Evolutionary conservation across 2,113 vertebrate species (phyloP).

Genomic region (Parotia lawesii): DNA sequence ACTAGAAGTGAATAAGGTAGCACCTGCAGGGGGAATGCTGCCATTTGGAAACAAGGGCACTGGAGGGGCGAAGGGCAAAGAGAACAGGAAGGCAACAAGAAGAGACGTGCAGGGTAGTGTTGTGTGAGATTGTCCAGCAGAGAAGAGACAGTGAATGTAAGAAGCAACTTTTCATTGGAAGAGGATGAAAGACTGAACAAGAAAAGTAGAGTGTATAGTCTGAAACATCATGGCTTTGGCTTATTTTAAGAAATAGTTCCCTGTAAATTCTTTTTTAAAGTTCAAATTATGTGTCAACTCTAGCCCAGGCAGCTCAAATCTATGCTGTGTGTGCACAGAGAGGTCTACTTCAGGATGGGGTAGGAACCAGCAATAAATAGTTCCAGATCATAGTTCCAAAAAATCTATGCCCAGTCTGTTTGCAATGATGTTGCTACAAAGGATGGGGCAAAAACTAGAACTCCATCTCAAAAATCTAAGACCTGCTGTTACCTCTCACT

Average conservation of each 20-base stretch:
- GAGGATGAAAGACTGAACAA: not conserved
- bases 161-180: not conserved
- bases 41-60: not conserved
- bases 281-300: not conserved
- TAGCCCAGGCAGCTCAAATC: not conserved
- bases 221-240: not conserved
- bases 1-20: not conserved
- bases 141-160: not conserved
- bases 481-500: not conserved
- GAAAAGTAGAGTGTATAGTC: not conserved
- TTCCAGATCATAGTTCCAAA: not conserved
- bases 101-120: not conserved
- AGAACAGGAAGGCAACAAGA: not conserved
- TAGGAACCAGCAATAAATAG: not conserved
- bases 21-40: not conserved
- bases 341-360: not conserved
- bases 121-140: not conserved
- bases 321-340: not conserved
- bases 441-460: not conserved
- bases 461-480: not conserved
- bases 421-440: not conserved
- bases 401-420: not conserved
- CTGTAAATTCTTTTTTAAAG: not conserved
- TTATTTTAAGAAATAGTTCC: not conserved
- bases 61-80: fast-evolving